Evolutionary conservation across 1,140 invertebrate species (phyloP), one percentile per base, ranked within the genome.

Genomic region (Zaprionus africanus): DNA sequence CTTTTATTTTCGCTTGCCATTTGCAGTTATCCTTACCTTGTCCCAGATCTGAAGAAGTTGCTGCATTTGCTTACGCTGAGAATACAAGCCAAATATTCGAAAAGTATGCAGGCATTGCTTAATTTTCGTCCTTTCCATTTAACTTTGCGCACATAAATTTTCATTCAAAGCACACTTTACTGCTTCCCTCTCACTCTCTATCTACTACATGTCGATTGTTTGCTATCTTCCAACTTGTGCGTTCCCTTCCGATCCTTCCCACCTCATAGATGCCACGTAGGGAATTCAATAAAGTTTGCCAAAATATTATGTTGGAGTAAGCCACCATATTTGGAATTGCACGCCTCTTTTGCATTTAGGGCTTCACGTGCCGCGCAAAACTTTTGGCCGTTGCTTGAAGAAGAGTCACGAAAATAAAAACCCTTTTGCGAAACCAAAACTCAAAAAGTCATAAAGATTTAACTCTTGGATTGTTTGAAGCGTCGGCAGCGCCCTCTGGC

Each of bases 201-300:
- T 38, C 26, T 24, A 7, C 26, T 24, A 19, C 36, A 54, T 69
- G 72, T 49, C 72, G 58, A 66, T 76, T 76, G 61, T 76, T 76
- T 76, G 62, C 61, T 60, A 67, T 76, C 69, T 61, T 54, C 57
- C 15, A 76, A 76, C 38, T 72, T 72, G 31, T 71, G 41, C 54
- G 31, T 76, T 59, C 43, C 43, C 36, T 36, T 63, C 22, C 67
- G 66, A 24, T 5, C 5, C 6, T 5, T 24, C 22, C 17, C 43
- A 63, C 59, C 66, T 64, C 36, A 19, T 61, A 78, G 78, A 75
- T 83, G 74, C 71, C 71, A 81, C 76, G 78, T 85, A 90, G 84
- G 78, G 84, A 88, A 88, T 88, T 88, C 84, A 88, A 88, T 88
- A 88, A 88, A 88, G 84, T 88, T 88, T 90, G 81, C 75, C 84